phyloP scores from a whole-genome alignment of 1,140 invertebrate species.

The Anastrepha ludens region DNA sequence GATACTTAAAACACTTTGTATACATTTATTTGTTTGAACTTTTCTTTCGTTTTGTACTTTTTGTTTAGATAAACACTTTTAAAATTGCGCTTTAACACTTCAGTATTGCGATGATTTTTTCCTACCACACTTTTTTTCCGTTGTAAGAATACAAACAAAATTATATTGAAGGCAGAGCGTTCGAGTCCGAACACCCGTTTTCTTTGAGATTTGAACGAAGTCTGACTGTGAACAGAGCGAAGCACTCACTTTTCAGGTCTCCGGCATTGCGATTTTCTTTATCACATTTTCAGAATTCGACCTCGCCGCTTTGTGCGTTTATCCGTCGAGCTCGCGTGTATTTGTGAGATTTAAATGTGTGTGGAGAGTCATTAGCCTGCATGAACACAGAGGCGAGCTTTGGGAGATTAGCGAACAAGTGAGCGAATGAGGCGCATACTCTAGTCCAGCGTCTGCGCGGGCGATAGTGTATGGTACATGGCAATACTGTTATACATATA shows the following conservation, averaged over 20 bases:
- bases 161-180: slow-evolving; percentile 57
- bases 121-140: neutral
- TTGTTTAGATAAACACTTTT: slow-evolving; percentile 52
- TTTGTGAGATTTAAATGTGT: neutral
- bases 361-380: neutral
- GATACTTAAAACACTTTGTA: slow-evolving; percentile 50
- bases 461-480: neutral
- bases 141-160: neutral
- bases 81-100: slow-evolving; percentile 40
- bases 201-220: slow-evolving; percentile 70
- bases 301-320: neutral
- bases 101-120: neutral
- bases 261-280: slow-evolving; percentile 69
- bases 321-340: neutral
- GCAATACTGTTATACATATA: neutral
- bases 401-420: neutral
- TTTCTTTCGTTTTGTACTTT: slow-evolving; percentile 53
- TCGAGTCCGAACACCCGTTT: slow-evolving; percentile 66
- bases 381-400: neutral
- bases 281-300: slow-evolving; percentile 61
- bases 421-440: neutral
- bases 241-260: slow-evolving; percentile 73
- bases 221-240: slow-evolving; percentile 68
- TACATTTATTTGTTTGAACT: slow-evolving; percentile 56
- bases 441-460: neutral